Conservation (phyloP, 2,797 vertebrate genomes). For the Anabas testudineus region DNA sequence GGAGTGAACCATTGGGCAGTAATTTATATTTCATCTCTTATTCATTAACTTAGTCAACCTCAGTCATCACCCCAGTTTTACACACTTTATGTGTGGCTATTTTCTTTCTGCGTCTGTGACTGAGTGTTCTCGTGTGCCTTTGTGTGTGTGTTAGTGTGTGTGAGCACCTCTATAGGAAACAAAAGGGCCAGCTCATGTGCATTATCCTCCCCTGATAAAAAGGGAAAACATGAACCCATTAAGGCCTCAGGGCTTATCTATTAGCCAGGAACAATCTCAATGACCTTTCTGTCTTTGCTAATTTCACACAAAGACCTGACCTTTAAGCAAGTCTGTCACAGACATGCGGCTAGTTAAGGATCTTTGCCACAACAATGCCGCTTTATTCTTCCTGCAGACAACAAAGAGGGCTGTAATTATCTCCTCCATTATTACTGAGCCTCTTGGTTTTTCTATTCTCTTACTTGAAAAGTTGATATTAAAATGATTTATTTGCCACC, state of each 20-base stretch:
- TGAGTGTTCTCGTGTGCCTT: conserved; percentile 4
- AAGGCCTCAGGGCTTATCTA: conserved; percentile 78
- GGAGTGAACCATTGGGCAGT: conserved; percentile 27
- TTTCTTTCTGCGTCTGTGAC: conserved; percentile 7
- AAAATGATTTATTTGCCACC: conserved; percentile 54
- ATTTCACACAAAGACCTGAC: conserved; percentile 84
- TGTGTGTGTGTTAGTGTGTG: conserved; percentile 16
- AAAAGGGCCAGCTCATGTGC: conserved; percentile 52
- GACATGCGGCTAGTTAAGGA: conserved; percentile 76
- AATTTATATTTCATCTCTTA: conserved; percentile 48
- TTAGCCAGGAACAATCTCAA: conserved; percentile 76
- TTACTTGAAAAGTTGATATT: conserved; percentile 27
- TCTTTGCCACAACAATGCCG: conserved; percentile 69
- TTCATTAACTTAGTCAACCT: conserved; percentile 68
- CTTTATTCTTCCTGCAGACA: conserved; percentile 62
- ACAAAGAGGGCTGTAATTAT: conserved; percentile 68
- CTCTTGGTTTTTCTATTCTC: conserved; percentile 26
- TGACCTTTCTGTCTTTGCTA: conserved; percentile 86
- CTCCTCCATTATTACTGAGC: conserved; percentile 58
- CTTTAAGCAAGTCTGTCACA: conserved; percentile 76
- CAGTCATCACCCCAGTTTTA: conserved; percentile 18
- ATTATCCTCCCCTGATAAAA: conserved; percentile 68
- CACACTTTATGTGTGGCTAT: conserved; percentile 2
- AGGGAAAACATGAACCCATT: conserved; percentile 77
- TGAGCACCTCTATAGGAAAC: conserved; percentile 32